Base-by-base conservation (phyloP, 2,888 invertebrate species). In the Melanotus villosus region DNA sequence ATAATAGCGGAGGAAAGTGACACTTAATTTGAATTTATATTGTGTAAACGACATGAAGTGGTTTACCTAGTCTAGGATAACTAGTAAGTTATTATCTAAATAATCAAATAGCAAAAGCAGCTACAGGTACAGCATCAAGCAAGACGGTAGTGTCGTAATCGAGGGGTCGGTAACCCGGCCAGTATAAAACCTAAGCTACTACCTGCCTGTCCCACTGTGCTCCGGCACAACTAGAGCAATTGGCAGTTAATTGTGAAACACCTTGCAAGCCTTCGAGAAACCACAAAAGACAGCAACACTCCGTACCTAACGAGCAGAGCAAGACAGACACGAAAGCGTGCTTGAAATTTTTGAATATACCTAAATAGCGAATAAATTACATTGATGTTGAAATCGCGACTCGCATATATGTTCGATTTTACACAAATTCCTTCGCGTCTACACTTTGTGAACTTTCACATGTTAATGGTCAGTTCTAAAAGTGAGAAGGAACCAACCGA, bases 181-280 rank as follows among this genome's bases (percentile, higher is more conserved):
- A 36, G 59, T 59, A 58, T n/a, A n/a, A n/a, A n/a, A n/a, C 18
- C 34, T 62, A 21, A 23, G 30, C 50, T 47, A 54, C 65, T 56
- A 65, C 65, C 65, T 65, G 66, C 66, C 30, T 67, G 60, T 60
- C 52, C 38, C 60, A 54, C 52, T 67, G 52, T 59, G 14, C 41
- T 64, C 36, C 14, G 57, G 56, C 58, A 62, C 67, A 73, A 71
- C 67, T 73, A 50, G 70, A 73, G 73, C 73, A 68, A 68, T 68
- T 56, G 65, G 50, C 57, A 62, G 52, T 59, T 66, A 58, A 65
- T 72, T 69, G 65, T 58, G 67, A 54, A 72, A 70, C 57, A 58
- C 62, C 56, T 50, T 56, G 65, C 67, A 70, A 47, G 47, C 43
- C 52, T 43, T 60, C 41, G 30, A 47, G 58, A 38, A 30, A 50